A percentile compares a stretch with the other conserved stretches of the same genome.
phyloP scores from a whole-genome alignment of 1,140 invertebrate species.

The Lysiphlebus fabarum region DNA sequence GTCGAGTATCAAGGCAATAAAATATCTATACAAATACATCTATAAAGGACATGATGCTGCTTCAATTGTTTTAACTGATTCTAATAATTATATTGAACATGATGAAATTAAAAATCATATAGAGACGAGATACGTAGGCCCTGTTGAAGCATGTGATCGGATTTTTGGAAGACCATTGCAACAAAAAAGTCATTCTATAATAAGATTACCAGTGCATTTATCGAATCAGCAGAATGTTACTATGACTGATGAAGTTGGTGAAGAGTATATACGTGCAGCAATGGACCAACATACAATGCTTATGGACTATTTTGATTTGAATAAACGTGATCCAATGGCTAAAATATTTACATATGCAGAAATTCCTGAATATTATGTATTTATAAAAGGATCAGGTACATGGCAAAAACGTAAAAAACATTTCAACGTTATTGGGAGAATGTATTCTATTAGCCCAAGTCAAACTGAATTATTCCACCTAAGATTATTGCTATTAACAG shows the following conservation, averaged over 20 bases:
- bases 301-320: slow-evolving; percentile 14
- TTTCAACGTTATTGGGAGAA: slow-evolving; percentile 18
- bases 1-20: slow-evolving; percentile 1
- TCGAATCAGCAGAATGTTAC: slow-evolving; percentile 17
- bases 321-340: slow-evolving; percentile 13
- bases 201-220: slow-evolving; percentile 20
- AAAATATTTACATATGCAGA: slow-evolving; percentile 3
- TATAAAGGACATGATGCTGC: slow-evolving; percentile 21
- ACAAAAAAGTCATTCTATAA: slow-evolving; percentile 21
- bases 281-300: slow-evolving; percentile 11
- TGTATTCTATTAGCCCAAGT: too few species aligned
- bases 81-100: slow-evolving; percentile 1
- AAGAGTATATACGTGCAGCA: slow-evolving; percentile 14
- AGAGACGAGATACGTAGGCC: slow-evolving; percentile 22
- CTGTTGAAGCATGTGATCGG: slow-evolving; percentile 20
- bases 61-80: not conserved
- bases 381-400: not conserved
- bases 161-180: slow-evolving; percentile 21
- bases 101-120: slow-evolving; percentile 24
- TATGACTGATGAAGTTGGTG: slow-evolving; percentile 9
- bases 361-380: slow-evolving; percentile 7
- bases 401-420: slow-evolving; percentile 13
- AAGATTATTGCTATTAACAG: too few species aligned
- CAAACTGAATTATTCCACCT: too few species aligned
- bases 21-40: slow-evolving; percentile 8